Percentiles rank a stretch among this genome's conserved stretches.
These are phyloP conservation scores for Antedon mediterranea DNA, from an alignment of 53 echinoderm and acorn worm species.

Conservation along the genomic window DNA sequence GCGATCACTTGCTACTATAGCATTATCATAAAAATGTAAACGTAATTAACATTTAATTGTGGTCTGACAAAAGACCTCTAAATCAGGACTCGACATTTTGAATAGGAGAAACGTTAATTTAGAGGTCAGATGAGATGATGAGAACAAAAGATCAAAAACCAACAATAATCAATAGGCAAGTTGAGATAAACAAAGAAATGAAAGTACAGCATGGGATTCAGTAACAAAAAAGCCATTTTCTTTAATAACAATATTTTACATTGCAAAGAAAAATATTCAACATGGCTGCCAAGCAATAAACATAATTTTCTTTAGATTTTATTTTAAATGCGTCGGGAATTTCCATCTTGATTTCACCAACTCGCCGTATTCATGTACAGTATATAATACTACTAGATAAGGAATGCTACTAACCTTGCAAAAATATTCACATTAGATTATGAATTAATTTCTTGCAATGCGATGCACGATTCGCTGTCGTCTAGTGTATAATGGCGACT, in stretches of 20 bases:
- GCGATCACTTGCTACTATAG: no score
- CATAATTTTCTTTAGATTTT: background rate
- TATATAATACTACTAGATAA: no score
- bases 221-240: no score
- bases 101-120: background rate
- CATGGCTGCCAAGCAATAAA: background rate
- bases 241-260: no score
- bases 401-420: background rate
- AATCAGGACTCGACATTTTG: no score
- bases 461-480: background rate
- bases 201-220: background rate
- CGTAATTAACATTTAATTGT: no score
- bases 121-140: background rate
- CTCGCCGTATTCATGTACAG: no score
- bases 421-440: background rate
- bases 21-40: no score
- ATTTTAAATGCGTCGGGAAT: background rate
- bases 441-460: background rate
- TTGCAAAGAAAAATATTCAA: background rate
- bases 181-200: background rate
- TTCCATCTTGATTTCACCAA: no score
- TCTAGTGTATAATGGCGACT: background rate
- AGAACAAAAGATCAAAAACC: background rate
- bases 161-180: background rate
- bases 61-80: no score